Evolutionary conservation across 2,888 invertebrate species (phyloP).

Genomic region (Sarcophaga rosellei): DNA sequence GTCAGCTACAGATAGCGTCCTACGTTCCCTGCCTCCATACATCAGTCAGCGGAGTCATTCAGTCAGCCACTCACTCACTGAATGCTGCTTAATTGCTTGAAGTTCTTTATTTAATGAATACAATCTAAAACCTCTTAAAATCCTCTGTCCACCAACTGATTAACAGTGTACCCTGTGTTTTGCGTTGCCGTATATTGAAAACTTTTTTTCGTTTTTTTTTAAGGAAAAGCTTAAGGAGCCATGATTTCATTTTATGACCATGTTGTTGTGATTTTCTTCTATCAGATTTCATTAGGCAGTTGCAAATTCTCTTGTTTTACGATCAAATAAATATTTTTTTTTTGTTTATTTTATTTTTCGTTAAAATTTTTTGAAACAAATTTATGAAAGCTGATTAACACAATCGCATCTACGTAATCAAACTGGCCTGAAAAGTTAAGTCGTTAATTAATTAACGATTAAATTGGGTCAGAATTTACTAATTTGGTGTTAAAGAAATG

Average conservation of each 20-base stretch:
- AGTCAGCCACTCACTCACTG: conserved; percentile 33
- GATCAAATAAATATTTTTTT: conserved; percentile 1
- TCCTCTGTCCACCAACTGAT: background rate
- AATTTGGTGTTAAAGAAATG: conserved; percentile 42
- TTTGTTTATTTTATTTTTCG: background rate
- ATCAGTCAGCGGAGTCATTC: conserved; percentile 24
- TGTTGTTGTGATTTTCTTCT: conserved; percentile 12
- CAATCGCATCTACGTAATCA: background rate
- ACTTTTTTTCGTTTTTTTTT: background rate
- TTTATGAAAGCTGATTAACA: conserved; percentile 29
- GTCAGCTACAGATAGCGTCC: background rate
- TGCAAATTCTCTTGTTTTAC: conserved; percentile 45
- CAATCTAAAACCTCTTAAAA: background rate
- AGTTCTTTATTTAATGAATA: conserved; percentile 44
- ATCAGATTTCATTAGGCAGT: conserved; percentile 46
- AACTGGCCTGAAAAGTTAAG: background rate
- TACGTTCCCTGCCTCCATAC: background rate
- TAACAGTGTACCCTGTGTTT: background rate
- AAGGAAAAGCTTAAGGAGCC: conserved; percentile 34
- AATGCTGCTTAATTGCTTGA: conserved; percentile 46
- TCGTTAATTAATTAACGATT: conserved; percentile 39
- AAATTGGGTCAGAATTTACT: conserved; percentile 42
- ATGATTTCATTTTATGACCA: conserved; percentile 47
- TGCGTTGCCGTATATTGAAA: background rate
- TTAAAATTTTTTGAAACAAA: conserved; percentile 16